phyloP scores from a whole-genome alignment of 1,140 invertebrate species.

The Leptopilina clavipes region DNA sequence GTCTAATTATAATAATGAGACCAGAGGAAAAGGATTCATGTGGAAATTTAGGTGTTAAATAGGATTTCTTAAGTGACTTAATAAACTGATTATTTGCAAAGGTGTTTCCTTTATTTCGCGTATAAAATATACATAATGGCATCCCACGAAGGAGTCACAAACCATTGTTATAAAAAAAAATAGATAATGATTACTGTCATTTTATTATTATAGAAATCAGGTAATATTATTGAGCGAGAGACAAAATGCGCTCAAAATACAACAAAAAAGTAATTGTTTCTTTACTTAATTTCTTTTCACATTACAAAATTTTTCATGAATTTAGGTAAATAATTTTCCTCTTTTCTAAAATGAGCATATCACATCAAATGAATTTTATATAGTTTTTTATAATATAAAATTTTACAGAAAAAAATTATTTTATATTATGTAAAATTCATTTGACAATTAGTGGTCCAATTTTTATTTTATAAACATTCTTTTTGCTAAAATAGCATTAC shows the following conservation, averaged over 20 bases:
- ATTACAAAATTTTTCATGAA: background rate
- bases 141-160: conserved; percentile 68
- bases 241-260: background rate
- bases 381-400: no score
- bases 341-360: no score
- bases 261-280: conserved; percentile 35
- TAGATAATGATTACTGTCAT: conserved; percentile 61
- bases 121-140: conserved; percentile 74
- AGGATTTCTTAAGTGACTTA: conserved; percentile 10
- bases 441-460: background rate
- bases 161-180: conserved; percentile 68
- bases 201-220: conserved; percentile 58
- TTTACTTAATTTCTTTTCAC: conserved; percentile 38
- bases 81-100: conserved; percentile 56
- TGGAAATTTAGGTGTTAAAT: conserved; percentile 41
- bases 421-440: no score
- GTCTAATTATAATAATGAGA: conserved; percentile 60
- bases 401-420: no score
- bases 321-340: background rate
- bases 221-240: conserved; percentile 43
- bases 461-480: background rate
- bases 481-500: no score
- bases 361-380: no score
- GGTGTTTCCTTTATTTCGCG: conserved; percentile 68
- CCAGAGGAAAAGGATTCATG: conserved; percentile 53